A percentile compares a stretch with the other conserved stretches of the same genome.
These are phyloP conservation scores for Columba janthina DNA, from an alignment of 2,113 vertebrate genomes.

Conservation along the genomic window DNA sequence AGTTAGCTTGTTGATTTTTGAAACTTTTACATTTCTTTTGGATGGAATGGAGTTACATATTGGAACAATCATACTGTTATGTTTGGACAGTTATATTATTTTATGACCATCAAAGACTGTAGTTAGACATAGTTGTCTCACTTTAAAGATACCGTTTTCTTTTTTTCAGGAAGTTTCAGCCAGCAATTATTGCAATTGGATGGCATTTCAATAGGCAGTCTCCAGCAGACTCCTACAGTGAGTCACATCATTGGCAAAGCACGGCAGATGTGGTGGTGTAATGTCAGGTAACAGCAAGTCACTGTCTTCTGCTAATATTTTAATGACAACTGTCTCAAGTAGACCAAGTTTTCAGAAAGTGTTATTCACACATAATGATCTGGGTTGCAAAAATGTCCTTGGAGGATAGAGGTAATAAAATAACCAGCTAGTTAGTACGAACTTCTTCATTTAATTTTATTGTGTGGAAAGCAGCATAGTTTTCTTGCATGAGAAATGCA, in stretches of 20 bases:
- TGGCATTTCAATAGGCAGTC: not conserved
- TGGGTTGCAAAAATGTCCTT: not conserved
- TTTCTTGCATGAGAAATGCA: not conserved
- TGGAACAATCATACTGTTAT: constrained; percentile 4
- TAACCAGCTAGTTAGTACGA: constrained; percentile 12
- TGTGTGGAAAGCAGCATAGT: not conserved
- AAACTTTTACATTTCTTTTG: not conserved
- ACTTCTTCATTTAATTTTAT: constrained; percentile 14
- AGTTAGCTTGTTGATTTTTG: not conserved
- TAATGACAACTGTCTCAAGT: not conserved
- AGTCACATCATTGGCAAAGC: not conserved
- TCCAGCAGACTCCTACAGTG: not conserved
- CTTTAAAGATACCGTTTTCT: not conserved
- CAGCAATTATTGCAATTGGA: not conserved
- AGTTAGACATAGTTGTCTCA: not conserved
- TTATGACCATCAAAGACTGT: not conserved
- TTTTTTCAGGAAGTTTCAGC: constrained; percentile 37
- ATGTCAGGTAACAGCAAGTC: not conserved
- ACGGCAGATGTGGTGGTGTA: not conserved
- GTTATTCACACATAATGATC: not conserved
- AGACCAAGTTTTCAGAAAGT: not conserved
- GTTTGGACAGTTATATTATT: constrained; percentile 13
- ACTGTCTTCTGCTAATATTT: constrained; percentile 10
- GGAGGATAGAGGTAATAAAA: constrained; percentile 37
- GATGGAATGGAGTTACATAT: not conserved